A percentile compares a stretch with the other conserved stretches of the same genome.
Evolutionary conservation across 2,113 vertebrate species (phyloP).

Genomic region (Mustela nigripes): DNA sequence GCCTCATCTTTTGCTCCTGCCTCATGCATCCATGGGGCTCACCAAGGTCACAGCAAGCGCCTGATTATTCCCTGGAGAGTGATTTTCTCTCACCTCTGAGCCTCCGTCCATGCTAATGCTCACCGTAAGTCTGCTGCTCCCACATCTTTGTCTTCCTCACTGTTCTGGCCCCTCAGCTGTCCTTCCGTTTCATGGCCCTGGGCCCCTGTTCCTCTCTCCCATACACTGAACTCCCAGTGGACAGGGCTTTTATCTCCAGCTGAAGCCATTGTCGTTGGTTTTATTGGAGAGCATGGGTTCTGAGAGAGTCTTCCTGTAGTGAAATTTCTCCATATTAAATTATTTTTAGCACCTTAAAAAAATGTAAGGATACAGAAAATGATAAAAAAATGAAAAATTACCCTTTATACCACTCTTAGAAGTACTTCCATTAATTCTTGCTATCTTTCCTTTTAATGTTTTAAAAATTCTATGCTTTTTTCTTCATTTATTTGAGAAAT

Average conservation of each 20-base stretch:
- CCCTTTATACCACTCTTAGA: not conserved
- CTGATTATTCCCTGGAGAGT: not conserved
- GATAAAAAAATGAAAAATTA: constrained; percentile 12
- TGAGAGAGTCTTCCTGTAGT: constrained; percentile 7
- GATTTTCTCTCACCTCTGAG: not conserved
- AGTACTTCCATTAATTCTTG: not conserved
- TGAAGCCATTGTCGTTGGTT: not conserved
- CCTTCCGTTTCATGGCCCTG: no score
- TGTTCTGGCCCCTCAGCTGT: not conserved
- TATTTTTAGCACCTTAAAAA: not conserved
- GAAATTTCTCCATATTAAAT: not conserved
- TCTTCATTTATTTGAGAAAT: not conserved
- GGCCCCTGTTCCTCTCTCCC: not conserved
- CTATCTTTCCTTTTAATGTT: not conserved
- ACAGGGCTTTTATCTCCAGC: not conserved
- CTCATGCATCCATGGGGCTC: not conserved
- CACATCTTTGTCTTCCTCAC: not conserved
- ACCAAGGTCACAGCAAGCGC: not conserved
- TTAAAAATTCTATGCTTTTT: not conserved
- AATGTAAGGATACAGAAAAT: not conserved
- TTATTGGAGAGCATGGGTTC: not conserved
- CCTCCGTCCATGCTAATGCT: not conserved
- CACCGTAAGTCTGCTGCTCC: not conserved
- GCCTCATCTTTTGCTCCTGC: not conserved
- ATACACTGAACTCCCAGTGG: not conserved